phyloP scores from a whole-genome alignment of 1,140 invertebrate species.

The Penaeus japonicus region DNA sequence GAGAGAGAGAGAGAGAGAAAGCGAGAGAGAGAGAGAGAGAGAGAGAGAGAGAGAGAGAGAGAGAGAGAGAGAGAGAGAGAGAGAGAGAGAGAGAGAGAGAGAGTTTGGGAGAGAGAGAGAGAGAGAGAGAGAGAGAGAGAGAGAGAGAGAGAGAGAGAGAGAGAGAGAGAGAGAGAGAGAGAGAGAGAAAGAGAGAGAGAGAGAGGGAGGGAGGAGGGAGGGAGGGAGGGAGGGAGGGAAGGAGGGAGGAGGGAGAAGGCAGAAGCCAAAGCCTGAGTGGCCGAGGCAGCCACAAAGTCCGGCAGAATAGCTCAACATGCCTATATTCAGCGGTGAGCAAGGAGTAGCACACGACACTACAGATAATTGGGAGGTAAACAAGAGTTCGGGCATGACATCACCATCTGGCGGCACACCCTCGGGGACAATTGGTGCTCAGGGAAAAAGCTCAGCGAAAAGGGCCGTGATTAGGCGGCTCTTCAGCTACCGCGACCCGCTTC shows the following conservation, averaged over 20 bases:
- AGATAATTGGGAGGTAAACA: neutral
- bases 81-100: too few relatives aligned
- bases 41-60: neutral
- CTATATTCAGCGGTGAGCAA: constrained; percentile 26
- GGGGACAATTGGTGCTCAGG: too few relatives aligned
- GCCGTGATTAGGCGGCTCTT: too few relatives aligned
- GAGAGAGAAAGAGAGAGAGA: neutral
- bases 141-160: neutral
- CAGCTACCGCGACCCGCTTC: too few relatives aligned
- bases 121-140: neutral
- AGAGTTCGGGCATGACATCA: constrained; percentile 10
- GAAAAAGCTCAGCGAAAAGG: too few relatives aligned
- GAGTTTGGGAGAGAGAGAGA: too few relatives aligned
- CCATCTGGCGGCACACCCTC: neutral
- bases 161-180: neutral
- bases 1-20: neutral
- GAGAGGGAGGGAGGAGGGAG: neutral
- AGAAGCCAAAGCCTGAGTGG: neutral
- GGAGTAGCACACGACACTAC: neutral
- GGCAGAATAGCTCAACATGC: neutral
- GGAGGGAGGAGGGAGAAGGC: neutral
- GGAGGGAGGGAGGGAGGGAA: neutral
- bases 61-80: neutral
- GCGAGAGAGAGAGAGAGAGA: neutral
- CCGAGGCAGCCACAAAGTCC: too few relatives aligned